A percentile compares a stretch with the other conserved stretches of the same genome.
Conservation (phyloP, 2,888 invertebrate genomes). For the Philopedon plagiatum region DNA sequence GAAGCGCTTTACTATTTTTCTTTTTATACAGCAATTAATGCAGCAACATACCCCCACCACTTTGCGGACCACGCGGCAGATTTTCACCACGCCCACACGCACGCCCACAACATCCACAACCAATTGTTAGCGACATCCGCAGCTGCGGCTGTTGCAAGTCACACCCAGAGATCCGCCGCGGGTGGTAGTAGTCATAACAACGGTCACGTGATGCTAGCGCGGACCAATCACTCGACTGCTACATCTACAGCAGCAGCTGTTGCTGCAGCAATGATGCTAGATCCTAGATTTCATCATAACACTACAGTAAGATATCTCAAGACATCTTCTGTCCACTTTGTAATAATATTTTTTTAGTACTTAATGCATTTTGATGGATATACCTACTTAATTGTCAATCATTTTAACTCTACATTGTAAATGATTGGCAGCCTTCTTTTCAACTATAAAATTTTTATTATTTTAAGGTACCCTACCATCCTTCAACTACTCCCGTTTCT, state of each 20-base stretch:
- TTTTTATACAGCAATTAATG: slow-evolving; percentile 57
- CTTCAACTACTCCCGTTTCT: slow-evolving; percentile 67
- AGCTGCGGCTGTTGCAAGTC: slow-evolving; percentile 48
- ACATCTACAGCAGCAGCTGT: slow-evolving; percentile 69
- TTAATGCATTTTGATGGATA: no score
- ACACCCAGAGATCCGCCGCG: slow-evolving; percentile 33
- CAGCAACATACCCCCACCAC: slow-evolving; percentile 67
- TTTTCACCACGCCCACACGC: slow-evolving; percentile 65
- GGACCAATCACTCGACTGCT: slow-evolving; percentile 65
- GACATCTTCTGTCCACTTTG: no score
- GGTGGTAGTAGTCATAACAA: slow-evolving; percentile 61
- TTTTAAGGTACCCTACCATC: slow-evolving; percentile 67
- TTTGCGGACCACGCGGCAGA: slow-evolving; percentile 66
- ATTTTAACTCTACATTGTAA: no score
- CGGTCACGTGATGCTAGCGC: slow-evolving; percentile 66
- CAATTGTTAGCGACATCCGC: slow-evolving; percentile 63
- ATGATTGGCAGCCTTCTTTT: no score
- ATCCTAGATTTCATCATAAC: slow-evolving; percentile 70
- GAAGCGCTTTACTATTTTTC: background rate
- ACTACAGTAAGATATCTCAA: slow-evolving; percentile 64
- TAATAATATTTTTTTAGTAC: no score
- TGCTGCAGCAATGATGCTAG: slow-evolving; percentile 70
- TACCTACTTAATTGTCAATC: no score
- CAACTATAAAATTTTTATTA: no score
- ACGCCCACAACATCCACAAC: slow-evolving; percentile 67